A percentile compares a stretch with the other conserved stretches of the same genome.
These are phyloP conservation scores for Acromyrmex echinatior DNA, from an alignment of 1,140 invertebrate genomes.

Conservation along the genomic window DNA sequence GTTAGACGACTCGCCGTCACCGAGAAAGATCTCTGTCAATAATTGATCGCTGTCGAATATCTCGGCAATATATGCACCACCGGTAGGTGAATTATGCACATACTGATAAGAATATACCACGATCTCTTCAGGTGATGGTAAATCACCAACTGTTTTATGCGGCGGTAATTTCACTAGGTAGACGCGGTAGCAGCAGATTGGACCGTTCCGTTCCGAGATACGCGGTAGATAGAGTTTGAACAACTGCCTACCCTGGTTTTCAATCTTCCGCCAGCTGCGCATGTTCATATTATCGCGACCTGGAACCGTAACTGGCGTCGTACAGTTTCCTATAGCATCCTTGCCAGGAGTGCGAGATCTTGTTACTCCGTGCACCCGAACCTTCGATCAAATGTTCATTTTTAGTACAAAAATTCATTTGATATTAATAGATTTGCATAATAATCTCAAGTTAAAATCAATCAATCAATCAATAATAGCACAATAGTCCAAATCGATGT, in stretches of 20 bases:
- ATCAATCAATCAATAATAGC: too few species aligned
- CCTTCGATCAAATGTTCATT: conserved; percentile 66
- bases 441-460: not conserved
- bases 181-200: conserved; percentile 94
- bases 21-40: conserved; percentile 89
- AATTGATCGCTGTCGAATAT: conserved; percentile 90
- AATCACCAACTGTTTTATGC: conserved; percentile 89
- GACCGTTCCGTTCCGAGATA: conserved; percentile 94
- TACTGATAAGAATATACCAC: conserved; percentile 91
- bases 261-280: conserved; percentile 91
- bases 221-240: conserved; percentile 91
- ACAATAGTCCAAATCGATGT: too few species aligned
- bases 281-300: conserved; percentile 89
- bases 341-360: conserved; percentile 90
- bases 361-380: conserved; percentile 89
- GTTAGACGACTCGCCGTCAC: conserved; percentile 88
- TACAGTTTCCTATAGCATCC: conserved; percentile 88
- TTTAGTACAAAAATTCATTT: not conserved
- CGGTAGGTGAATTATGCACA: conserved; percentile 88
- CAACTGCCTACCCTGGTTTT: conserved; percentile 89
- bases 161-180: conserved; percentile 91
- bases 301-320: conserved; percentile 91
- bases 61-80: conserved; percentile 94
- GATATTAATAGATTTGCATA: not conserved
- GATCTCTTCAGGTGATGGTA: conserved; percentile 90